Evolutionary conservation across 2,113 vertebrate genomes (phyloP).

Genomic region (Bubo scandiacus): DNA sequence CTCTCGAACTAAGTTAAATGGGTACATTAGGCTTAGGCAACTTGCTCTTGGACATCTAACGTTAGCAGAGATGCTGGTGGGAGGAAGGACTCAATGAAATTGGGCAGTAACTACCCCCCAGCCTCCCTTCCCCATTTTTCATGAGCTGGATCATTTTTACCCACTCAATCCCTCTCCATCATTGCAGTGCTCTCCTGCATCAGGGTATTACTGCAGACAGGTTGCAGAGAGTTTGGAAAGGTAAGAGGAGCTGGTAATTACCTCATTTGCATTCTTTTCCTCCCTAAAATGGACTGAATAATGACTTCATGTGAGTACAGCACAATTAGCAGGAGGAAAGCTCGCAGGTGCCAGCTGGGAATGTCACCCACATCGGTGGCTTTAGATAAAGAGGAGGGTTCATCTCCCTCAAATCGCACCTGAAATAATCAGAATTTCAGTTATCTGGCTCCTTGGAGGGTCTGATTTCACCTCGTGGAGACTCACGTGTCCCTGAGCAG

Average conservation of each 20-base stretch:
- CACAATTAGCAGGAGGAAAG: conserved; percentile 5
- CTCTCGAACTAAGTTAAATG: not conserved
- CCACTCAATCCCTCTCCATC: not conserved
- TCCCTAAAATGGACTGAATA: conserved; percentile 56
- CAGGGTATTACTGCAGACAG: conserved; percentile 8
- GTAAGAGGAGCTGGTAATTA: conserved; percentile 54
- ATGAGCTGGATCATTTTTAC: not conserved
- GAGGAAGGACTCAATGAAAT: not conserved
- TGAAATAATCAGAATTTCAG: not conserved
- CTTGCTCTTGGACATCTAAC: not conserved
- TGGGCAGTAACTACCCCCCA: not conserved
- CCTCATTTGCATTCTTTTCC: conserved; percentile 55
- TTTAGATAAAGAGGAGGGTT: not conserved
- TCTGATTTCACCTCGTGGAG: not conserved
- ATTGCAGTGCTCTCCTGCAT: not conserved
- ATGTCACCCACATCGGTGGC: not conserved
- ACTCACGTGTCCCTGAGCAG: not conserved
- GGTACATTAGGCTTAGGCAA: not conserved
- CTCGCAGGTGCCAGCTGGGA: not conserved
- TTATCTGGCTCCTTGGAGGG: not conserved
- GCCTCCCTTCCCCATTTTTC: not conserved
- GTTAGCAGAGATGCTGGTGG: not conserved
- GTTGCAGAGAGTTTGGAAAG: conserved; percentile 37
- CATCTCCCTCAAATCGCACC: not conserved
- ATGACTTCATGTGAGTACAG: conserved; percentile 23